These are phyloP conservation scores for Chaenocephalus aceratus DNA, from an alignment of 2,113 vertebrate genomes.

Conservation along the genomic window DNA sequence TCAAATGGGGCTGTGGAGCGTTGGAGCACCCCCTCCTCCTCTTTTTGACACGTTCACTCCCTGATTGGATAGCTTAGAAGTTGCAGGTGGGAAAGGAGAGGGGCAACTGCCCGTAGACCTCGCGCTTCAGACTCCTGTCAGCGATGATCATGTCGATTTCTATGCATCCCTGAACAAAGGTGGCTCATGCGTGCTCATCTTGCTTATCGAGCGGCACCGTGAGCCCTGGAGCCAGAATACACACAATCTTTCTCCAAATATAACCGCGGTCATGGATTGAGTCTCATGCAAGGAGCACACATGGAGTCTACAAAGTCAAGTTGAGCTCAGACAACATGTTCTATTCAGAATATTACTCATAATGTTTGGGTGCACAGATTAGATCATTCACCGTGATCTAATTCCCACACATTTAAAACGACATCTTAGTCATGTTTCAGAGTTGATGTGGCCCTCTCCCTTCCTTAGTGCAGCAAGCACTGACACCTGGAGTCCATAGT, in stretches of 20 bases:
- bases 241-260: slow-evolving; percentile 35
- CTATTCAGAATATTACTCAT: slow-evolving; percentile 43
- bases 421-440: slow-evolving; percentile 47
- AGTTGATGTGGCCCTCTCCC: slow-evolving; percentile 72
- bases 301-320: slow-evolving; percentile 23
- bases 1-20: slow-evolving; percentile 28
- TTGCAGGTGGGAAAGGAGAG: slow-evolving; percentile 70
- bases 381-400: slow-evolving; percentile 47
- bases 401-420: slow-evolving; percentile 47
- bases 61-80: slow-evolving; percentile 32
- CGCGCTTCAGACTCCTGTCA: slow-evolving; percentile 52
- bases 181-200: slow-evolving; percentile 57
- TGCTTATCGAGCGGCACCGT: slow-evolving; percentile 48
- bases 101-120: slow-evolving; percentile 55
- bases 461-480: slow-evolving; percentile 72
- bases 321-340: slow-evolving; percentile 53
- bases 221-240: slow-evolving; percentile 46
- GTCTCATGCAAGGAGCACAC: slow-evolving; percentile 32
- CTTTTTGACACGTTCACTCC: slow-evolving; percentile 2
- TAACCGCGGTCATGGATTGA: slow-evolving; percentile 32
- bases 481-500: slow-evolving; percentile 50
- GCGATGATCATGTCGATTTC: slow-evolving; percentile 45
- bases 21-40: slow-evolving; percentile 4
- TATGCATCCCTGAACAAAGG: slow-evolving; percentile 57
- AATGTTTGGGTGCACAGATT: slow-evolving; percentile 54